Base-by-base conservation (phyloP, 2,888 invertebrate species). In the Pasiphila rectangulata region DNA sequence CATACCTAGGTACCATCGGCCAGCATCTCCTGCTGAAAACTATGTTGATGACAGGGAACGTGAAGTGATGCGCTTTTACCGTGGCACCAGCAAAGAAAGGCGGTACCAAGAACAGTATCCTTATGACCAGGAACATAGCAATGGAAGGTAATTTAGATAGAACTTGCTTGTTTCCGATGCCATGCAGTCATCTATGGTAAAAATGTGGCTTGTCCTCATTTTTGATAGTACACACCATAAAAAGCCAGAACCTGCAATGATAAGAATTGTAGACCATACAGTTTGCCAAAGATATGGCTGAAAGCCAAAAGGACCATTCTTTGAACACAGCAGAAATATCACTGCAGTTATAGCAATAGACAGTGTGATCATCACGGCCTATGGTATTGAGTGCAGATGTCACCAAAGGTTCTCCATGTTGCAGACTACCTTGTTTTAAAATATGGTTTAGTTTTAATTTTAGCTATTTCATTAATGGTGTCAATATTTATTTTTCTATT, bases 51-150 rank as follows among this genome's bases (percentile, higher is more conserved):
- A 79, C 16, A 71, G 84, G 39, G 79, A 80, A 55, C 61, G 75
- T 24, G 87, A 87, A 67, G 79, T 83, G 5, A 82, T 85, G 56
- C 69, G 86, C 4, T 88, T 86, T 57, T 87, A 88, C 53, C 64
- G 86, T 7, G 86, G 85, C 6, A 84, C 86, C 17, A 87, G 84
- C 57, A 87, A 84, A 54, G 86, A 85, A 45, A 72, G 75, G 34
- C 64, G 71, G 38, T 69, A 64, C 27, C 74, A 74, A 1, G 77
- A 81, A 57, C 75, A 72, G 42, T 76, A 79, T 45, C 74, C 69
- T 13, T 79, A 75, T 66, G 72, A 78, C 5, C 63, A 75, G 30
- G 75, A 76, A 23, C 73, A 69, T 39, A 36, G 24, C 17, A 74
- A 68, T 65, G 74, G 80, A 41, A 83, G 84, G 84, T 85, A 59